A percentile compares a stretch with the other conserved stretches of the same genome.
Conservation (phyloP, 64 coral and sea anemone species). For the Montipora sp. region DNA sequence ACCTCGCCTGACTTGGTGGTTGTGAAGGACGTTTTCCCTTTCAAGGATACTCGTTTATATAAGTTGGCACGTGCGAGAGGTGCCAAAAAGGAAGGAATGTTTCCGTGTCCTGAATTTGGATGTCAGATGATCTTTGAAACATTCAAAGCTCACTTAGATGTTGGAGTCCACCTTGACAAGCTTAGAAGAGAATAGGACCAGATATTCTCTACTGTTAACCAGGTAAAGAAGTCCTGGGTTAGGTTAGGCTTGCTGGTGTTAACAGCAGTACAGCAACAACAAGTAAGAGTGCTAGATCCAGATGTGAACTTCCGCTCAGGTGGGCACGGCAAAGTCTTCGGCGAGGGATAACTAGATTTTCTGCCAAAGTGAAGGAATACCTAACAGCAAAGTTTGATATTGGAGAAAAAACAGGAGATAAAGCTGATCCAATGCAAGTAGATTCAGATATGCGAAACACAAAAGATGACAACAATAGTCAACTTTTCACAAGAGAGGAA, state of each 20-base stretch:
- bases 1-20: constrained; percentile 25
- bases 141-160: constrained; percentile 41
- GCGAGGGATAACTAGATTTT: neutral
- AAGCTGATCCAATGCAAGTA: constrained; percentile 45
- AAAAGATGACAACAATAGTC: constrained; percentile 10
- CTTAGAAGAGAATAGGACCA: constrained; percentile 54
- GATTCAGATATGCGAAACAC: constrained; percentile 59
- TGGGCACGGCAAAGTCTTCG: constrained; percentile 41
- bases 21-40: constrained; percentile 30
- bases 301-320: neutral
- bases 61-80: neutral
- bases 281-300: neutral
- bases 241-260: neutral
- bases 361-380: constrained; percentile 13
- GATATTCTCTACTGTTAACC: constrained; percentile 50
- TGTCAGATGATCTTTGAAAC: constrained; percentile 44
- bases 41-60: constrained; percentile 22
- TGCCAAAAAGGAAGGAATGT: neutral
- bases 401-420: constrained; percentile 58
- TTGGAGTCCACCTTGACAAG: constrained; percentile 37
- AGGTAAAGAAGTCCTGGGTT: neutral
- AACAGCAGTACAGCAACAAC: neutral
- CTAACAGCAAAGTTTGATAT: constrained; percentile 62
- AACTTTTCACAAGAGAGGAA: constrained; percentile 45
- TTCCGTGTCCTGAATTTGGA: constrained; percentile 5